These are phyloP conservation scores for Synergus umbraculus DNA, from an alignment of 2,888 invertebrate species.

Conservation along the genomic window DNA sequence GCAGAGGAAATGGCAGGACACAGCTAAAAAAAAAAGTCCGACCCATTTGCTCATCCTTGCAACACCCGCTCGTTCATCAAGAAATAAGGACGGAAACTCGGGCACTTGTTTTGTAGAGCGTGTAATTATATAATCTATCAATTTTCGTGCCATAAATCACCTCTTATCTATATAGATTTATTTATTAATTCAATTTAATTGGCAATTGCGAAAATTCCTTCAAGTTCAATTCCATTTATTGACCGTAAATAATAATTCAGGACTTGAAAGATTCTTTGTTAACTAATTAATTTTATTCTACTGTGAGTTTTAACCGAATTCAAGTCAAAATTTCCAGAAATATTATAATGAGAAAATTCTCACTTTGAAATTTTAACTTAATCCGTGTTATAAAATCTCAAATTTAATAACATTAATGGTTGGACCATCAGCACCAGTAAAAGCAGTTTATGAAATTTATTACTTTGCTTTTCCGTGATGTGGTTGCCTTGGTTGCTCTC, in stretches of 20 bases:
- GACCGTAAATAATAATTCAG: background rate
- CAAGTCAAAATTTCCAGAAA: background rate
- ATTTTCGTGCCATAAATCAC: background rate
- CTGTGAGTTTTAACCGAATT: background rate
- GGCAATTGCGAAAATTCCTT: background rate
- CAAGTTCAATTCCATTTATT: background rate
- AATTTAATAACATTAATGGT: conserved; percentile 8
- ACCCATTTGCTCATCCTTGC: conserved; percentile 55
- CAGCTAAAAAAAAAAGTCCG: conserved; percentile 36
- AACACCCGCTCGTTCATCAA: conserved; percentile 11
- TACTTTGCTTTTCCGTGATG: conserved; percentile 22
- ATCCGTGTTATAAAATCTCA: background rate
- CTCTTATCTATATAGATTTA: conserved; percentile 3
- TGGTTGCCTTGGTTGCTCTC: conserved; percentile 16
- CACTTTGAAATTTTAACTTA: background rate
- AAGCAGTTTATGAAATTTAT: conserved; percentile 26
- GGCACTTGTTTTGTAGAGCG: conserved; percentile 27
- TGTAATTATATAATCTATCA: conserved; percentile 30
- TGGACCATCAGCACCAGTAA: background rate
- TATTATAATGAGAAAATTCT: background rate
- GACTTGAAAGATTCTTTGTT: background rate
- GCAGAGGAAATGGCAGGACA: background rate
- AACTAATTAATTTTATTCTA: background rate
- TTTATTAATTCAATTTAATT: conserved; percentile 6
- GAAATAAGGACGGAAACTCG: background rate